Evolutionary conservation across 2,888 invertebrate species (phyloP).

Genomic region (Sicus ferrugineus): DNA sequence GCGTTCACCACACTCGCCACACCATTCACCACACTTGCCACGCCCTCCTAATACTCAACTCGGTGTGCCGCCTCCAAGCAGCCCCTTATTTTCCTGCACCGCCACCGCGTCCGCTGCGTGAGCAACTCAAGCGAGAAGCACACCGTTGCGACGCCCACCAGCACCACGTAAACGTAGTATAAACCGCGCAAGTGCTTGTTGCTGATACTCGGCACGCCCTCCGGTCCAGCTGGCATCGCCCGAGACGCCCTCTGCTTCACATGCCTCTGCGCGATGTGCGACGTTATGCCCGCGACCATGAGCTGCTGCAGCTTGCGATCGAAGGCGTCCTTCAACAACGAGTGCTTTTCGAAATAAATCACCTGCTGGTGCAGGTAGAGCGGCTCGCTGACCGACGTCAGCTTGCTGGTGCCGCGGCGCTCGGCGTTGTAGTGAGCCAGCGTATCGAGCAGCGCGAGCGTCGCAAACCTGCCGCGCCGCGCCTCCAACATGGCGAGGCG

Average conservation of each 20-base stretch:
- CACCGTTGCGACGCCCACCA: conserved; percentile 12
- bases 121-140: conserved; percentile 14
- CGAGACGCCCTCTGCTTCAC: conserved; percentile 1
- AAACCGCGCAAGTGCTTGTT: conserved; percentile 12
- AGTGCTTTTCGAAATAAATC: conserved; percentile 48
- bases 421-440: conserved; percentile 43
- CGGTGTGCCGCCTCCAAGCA: conserved; percentile 16
- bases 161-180: conserved; percentile 21
- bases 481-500: conserved; percentile 37
- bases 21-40: no score
- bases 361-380: conserved; percentile 47
- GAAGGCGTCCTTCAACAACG: conserved; percentile 44
- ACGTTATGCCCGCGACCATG: conserved; percentile 44
- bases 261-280: conserved; percentile 8
- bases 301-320: conserved; percentile 48
- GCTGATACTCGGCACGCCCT: conserved; percentile 14
- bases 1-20: no score
- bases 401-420: conserved; percentile 37
- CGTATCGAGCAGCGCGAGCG: conserved; percentile 21
- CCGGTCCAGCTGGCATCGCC: neutral
- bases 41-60: neutral
- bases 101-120: neutral
- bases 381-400: conserved; percentile 47
- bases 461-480: conserved; percentile 7
- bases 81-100: neutral